Base-by-base conservation (phyloP, 2,888 invertebrate species). In the Nycteola revayana region DNA sequence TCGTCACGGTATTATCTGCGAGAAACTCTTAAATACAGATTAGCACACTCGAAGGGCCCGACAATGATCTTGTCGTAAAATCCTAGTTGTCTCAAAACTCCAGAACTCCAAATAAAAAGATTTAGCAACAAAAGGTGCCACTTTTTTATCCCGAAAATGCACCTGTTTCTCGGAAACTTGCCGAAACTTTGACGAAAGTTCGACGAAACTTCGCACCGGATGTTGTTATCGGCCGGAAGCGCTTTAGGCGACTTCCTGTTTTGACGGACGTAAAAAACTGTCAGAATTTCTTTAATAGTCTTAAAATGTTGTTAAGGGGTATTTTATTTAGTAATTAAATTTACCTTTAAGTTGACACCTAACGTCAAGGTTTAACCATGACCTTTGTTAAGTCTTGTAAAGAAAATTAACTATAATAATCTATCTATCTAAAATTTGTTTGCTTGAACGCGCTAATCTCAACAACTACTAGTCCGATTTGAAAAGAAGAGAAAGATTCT, bases 181-280 rank as follows among this genome's bases (percentile, higher is more conserved):
- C 22, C 14, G 32, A 47, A 66, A 78, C 63, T 67, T 79, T 61
- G 32, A 28, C 41, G 43, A 66, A 79, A 77, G 57, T 80, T 79
- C 47, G 37, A 38, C 33, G 52, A 74, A 82, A 65, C 76, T 84
- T 76, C 59, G 62, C 66, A 63, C 75, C 79, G 86, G 85, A 87
- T 84, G 87, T 82, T 88, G 87, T 87, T 88, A 88, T 87, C 87
- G 82, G 85, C 83, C 86, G 87, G 87, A 88, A 86, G 79, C 77
- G 87, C 87, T 88, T 84, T 84, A 74, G 84, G 87, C 85, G 74
- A 75, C 78, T 83, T 84, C 85, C 84, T 79, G 84, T 84, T 85
- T 78, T 85, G 83, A 78, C 76, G 80, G 79, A 82, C 76, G 76
- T 49, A 58, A 62, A 55, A 60, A 62, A 36, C 40, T 31, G 36